These are phyloP conservation scores for Drosophila anomalata DNA, from an alignment of 2,888 invertebrate genomes.

Conservation along the genomic window DNA sequence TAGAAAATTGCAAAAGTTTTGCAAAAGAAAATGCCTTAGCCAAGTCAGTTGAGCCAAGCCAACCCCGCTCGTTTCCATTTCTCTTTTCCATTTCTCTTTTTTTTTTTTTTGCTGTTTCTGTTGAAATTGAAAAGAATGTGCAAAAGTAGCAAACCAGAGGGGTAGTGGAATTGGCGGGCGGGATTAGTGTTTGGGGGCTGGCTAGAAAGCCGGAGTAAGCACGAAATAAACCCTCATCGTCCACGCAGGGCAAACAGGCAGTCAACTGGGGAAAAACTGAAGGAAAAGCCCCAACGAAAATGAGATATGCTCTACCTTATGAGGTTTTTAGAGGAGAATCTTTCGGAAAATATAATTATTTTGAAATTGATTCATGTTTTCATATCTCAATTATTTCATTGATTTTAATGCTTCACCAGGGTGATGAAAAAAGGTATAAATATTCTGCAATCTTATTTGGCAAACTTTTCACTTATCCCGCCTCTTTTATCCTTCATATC, in stretches of 20 bases:
- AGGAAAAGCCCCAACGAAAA: constrained; percentile 2
- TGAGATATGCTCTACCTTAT: constrained; percentile 20
- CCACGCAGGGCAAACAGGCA: constrained; percentile 42
- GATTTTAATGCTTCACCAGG: neutral
- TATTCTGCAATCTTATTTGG: neutral
- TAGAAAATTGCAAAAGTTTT: constrained; percentile 81
- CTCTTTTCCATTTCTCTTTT: neutral
- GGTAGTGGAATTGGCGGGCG: constrained; percentile 8
- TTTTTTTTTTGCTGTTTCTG: constrained; percentile 38
- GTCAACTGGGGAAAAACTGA: neutral
- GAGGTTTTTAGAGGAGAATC: neutral
- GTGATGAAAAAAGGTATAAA: neutral
- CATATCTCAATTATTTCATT: neutral
- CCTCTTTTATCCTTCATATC: neutral
- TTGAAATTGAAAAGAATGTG: constrained; percentile 80
- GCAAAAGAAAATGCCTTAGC: constrained; percentile 77
- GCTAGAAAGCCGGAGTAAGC: constrained; percentile 76
- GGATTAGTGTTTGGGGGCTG: constrained; percentile 37
- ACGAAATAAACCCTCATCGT: constrained; percentile 74
- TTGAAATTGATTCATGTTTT: neutral
- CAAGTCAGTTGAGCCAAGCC: constrained; percentile 66
- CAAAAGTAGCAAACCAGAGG: constrained; percentile 70
- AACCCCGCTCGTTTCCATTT: constrained; percentile 34
- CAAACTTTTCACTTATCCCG: neutral
- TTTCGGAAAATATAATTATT: neutral